Conservation (phyloP, 1,140 invertebrate species). For the Campodea augens region DNA sequence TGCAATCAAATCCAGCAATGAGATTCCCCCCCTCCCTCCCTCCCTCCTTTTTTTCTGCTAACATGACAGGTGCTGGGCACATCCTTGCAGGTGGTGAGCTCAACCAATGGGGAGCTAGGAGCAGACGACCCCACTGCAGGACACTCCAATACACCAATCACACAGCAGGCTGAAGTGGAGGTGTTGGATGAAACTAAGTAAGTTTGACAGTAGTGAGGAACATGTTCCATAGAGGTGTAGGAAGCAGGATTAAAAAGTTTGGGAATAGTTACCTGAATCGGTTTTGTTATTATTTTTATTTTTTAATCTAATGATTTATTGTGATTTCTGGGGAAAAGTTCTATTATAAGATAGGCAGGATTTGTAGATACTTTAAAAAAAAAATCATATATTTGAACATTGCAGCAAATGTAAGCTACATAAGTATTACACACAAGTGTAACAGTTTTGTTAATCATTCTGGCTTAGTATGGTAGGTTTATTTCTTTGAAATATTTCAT, state of each 20-base stretch:
- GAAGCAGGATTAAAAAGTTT: no score
- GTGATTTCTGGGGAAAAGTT: no score
- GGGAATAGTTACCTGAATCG: neutral
- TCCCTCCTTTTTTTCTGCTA: neutral
- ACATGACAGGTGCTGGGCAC: neutral
- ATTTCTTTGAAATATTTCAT: no score
- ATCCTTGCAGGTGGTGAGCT: slow-evolving; percentile 69
- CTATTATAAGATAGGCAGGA: no score
- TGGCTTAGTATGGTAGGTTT: no score
- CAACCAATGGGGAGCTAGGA: slow-evolving; percentile 86
- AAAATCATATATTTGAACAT: no score
- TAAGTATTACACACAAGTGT: no score
- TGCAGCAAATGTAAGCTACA: no score
- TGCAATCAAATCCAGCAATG: no score
- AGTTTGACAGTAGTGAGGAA: no score
- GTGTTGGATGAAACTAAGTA: slow-evolving; percentile 82
- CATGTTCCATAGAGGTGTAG: neutral
- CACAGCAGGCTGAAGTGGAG: slow-evolving; percentile 78
- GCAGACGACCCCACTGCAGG: slow-evolving; percentile 88
- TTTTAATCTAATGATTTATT: no score
- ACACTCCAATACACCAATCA: slow-evolving; percentile 90
- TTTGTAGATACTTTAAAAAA: neutral
- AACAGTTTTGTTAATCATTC: no score
- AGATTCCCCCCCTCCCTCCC: neutral
- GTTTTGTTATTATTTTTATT: neutral